Evolutionary conservation across 2,888 invertebrate genomes (phyloP).

Genomic region (Scotopteryx bipunctaria): DNA sequence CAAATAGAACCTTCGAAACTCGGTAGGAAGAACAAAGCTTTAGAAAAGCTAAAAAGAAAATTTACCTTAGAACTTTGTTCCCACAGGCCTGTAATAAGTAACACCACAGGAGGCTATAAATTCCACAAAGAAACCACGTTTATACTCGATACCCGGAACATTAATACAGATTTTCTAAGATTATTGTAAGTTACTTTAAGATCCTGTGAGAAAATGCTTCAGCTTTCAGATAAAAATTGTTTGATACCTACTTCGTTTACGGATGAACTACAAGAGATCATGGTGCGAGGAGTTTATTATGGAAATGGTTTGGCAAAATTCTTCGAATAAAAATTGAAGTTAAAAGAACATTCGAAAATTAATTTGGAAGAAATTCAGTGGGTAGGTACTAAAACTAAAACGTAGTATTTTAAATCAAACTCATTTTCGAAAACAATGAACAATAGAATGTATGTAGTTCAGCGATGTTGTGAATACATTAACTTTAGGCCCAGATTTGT

Average conservation of each 20-base stretch:
- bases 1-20: slow-evolving; percentile 34
- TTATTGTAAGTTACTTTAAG: slow-evolving; percentile 51
- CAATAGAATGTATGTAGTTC: slow-evolving; percentile 39
- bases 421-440: slow-evolving; percentile 38
- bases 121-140: slow-evolving; percentile 56
- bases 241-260: slow-evolving; percentile 4
- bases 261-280: not conserved
- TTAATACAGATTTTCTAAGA: slow-evolving; percentile 62
- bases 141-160: slow-evolving; percentile 56
- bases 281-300: not conserved
- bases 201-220: slow-evolving; percentile 28
- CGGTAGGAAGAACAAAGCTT: slow-evolving; percentile 48
- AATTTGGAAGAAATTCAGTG: no score
- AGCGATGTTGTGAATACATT: slow-evolving; percentile 20
- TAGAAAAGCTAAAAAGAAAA: slow-evolving; percentile 51
- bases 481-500: slow-evolving; percentile 26
- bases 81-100: slow-evolving; percentile 55
- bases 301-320: not conserved
- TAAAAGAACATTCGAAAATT: no score
- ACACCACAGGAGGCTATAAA: slow-evolving; percentile 57
- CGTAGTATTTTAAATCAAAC: not conserved
- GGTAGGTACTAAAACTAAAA: no score
- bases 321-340: no score
- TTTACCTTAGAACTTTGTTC: slow-evolving; percentile 52
- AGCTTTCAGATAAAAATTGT: slow-evolving; percentile 32